Evolutionary conservation across 2,113 vertebrate species (phyloP).

Genomic region (Plestiodon gilberti): DNA sequence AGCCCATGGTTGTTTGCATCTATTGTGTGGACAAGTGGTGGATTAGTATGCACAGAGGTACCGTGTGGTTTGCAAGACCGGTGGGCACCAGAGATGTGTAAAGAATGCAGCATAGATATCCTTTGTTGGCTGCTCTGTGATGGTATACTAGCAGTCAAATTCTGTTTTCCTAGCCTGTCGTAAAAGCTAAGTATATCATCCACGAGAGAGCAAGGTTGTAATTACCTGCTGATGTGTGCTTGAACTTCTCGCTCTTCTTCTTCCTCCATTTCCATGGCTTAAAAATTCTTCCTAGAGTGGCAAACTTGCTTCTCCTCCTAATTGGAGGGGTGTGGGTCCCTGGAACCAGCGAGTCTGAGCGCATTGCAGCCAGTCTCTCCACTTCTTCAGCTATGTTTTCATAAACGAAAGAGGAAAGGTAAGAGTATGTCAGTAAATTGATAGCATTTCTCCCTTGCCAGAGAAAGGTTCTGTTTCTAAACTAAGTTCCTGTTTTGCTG

Average conservation of each 20-base stretch:
- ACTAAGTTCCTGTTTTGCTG: background rate
- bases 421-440: background rate
- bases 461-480: background rate
- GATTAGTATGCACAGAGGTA: background rate
- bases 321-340: conserved; percentile 94
- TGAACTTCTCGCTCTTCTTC: conserved; percentile 99
- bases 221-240: conserved; percentile 96
- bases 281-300: conserved; percentile 93
- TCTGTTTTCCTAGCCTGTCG: background rate
- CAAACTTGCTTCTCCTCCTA: conserved; percentile 93
- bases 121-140: background rate
- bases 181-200: conserved; percentile 13
- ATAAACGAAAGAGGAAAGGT: conserved; percentile 40
- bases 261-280: conserved; percentile 99
- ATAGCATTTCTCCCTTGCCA: background rate
- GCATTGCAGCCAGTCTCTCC: conserved; percentile 95
- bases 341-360: conserved; percentile 91
- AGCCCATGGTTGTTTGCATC: background rate
- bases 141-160: background rate
- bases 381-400: conserved; percentile 90
- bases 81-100: background rate
- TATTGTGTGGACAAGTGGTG: background rate
- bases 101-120: background rate
- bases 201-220: accelerated
- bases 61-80: background rate